A percentile compares a stretch with the other conserved stretches of the same genome.
Conservation (phyloP, 2,113 vertebrate species). For the Eonycteris spelaea region DNA sequence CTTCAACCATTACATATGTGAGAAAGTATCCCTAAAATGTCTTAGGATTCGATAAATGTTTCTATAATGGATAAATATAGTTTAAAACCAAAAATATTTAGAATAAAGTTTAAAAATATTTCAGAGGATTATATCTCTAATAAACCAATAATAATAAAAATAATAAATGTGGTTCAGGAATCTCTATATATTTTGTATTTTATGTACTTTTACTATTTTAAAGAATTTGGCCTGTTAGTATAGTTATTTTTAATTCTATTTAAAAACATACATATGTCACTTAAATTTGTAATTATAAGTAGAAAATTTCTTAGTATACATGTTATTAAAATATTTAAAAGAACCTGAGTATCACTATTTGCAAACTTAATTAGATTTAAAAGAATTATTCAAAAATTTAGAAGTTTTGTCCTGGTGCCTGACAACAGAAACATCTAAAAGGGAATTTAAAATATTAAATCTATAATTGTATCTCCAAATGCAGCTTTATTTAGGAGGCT, state of each 20-base stretch:
- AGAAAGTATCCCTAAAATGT: not conserved
- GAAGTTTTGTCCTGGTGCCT: not conserved
- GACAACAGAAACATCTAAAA: not conserved
- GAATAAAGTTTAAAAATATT: not conserved
- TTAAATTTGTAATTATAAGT: not conserved
- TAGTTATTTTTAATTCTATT: not conserved
- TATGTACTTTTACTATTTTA: not conserved
- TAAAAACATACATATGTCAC: not conserved
- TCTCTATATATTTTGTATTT: not conserved
- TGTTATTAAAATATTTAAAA: not conserved
- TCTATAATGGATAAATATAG: not conserved
- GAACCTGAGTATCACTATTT: not conserved
- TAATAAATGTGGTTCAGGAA: not conserved
- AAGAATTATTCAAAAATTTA: not conserved
- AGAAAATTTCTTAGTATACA: not conserved
- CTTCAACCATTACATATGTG: not conserved
- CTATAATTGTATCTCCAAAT: not conserved
- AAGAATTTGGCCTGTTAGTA: not conserved
- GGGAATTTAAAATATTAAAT: not conserved
- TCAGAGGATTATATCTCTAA: not conserved
- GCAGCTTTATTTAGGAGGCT: not conserved
- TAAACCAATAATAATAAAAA: not conserved
- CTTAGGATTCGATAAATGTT: not conserved
- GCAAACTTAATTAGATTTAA: not conserved
- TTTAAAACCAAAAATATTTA: not conserved